phyloP scores from a whole-genome alignment of 2,888 invertebrate species.

The Thecocarcelia acutangulata region DNA sequence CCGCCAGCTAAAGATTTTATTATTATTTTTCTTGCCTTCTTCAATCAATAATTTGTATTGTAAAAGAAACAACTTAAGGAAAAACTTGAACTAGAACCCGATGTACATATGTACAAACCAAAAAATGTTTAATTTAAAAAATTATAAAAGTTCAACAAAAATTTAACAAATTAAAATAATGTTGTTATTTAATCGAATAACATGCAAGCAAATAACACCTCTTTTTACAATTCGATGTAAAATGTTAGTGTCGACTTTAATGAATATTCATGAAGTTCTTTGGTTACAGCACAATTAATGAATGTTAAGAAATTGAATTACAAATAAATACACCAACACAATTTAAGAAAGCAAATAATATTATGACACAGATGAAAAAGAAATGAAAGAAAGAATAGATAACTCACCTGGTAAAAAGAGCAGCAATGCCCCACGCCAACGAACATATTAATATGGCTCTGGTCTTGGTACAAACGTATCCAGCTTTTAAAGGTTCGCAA shows the following conservation, averaged over 20 bases:
- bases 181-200: too few relatives aligned
- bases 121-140: too few relatives aligned
- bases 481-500: conserved; percentile 94
- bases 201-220: conserved; percentile 1
- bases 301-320: conserved; percentile 8
- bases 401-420: conserved; percentile 91
- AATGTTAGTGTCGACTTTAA: not conserved
- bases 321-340: conserved; percentile 2
- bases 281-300: conserved; percentile 5
- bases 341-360: not conserved
- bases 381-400: not conserved
- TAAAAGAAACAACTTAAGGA: too few relatives aligned
- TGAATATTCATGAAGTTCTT: conserved; percentile 18
- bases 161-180: too few relatives aligned
- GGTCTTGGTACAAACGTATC: conserved; percentile 93
- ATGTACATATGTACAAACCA: too few relatives aligned
- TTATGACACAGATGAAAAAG: not conserved
- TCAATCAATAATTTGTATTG: too few relatives aligned
- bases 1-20: too few relatives aligned
- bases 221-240: not conserved
- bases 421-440: conserved; percentile 91
- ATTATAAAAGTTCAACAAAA: too few relatives aligned
- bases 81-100: too few relatives aligned
- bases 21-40: too few relatives aligned
- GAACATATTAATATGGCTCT: conserved; percentile 91